A percentile compares a stretch with the other conserved stretches of the same genome.
Evolutionary conservation across 2,113 vertebrate genomes (phyloP).

Genomic region (Eubucco bourcierii): DNA sequence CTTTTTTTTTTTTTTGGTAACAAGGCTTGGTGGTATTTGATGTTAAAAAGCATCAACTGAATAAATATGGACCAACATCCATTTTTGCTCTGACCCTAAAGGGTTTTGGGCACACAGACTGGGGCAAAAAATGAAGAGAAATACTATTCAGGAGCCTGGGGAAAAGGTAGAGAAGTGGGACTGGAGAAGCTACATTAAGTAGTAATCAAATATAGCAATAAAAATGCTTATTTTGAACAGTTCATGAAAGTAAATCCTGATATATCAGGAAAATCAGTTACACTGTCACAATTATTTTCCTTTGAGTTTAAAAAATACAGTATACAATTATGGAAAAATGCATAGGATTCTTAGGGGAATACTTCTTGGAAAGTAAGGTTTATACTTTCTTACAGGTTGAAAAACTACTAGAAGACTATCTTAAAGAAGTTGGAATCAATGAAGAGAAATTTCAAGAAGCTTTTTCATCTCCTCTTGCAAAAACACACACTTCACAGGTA

Average conservation of each 20-base stretch:
- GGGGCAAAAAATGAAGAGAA: not conserved
- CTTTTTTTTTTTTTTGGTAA: not conserved
- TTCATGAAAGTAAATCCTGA: not conserved
- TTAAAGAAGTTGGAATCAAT: conserved; percentile 95
- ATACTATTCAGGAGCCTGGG: not conserved
- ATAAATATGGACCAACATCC: not conserved
- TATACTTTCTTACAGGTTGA: conserved; percentile 82
- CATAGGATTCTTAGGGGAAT: not conserved
- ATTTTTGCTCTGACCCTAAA: not conserved
- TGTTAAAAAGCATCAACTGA: not conserved
- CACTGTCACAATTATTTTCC: not conserved
- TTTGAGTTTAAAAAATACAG: not conserved
- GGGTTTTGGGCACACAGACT: not conserved
- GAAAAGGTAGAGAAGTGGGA: not conserved
- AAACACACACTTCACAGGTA: conserved; percentile 90
- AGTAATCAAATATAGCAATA: not conserved
- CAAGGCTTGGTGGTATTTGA: not conserved
- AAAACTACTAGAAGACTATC: conserved; percentile 88
- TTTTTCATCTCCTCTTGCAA: conserved; percentile 90
- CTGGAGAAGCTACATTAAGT: not conserved
- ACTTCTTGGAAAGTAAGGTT: not conserved
- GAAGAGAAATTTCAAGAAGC: conserved; percentile 95
- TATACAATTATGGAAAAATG: not conserved
- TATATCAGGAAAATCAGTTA: not conserved
- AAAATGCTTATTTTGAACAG: not conserved